Conservation (phyloP, 2,888 invertebrate genomes). For the Mesochorus sp. region DNA sequence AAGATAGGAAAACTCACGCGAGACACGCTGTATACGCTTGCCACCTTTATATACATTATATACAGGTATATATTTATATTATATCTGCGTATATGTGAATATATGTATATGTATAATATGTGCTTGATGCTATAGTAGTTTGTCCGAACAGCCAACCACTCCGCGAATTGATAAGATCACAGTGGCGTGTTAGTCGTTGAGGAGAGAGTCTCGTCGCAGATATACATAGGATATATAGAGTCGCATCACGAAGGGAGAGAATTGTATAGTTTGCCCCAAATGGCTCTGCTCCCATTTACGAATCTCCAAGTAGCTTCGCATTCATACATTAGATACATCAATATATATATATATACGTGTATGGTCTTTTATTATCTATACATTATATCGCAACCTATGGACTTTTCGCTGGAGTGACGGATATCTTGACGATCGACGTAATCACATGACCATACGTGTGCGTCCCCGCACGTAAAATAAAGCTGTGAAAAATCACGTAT, state of each 20-base stretch:
- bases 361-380: slow-evolving; percentile 6
- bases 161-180: slow-evolving; percentile 73
- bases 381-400: slow-evolving; percentile 23
- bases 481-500: background rate
- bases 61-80: background rate
- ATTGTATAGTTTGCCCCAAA: slow-evolving; percentile 74
- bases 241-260: slow-evolving; percentile 45
- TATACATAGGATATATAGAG: slow-evolving; percentile 53
- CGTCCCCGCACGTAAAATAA: background rate
- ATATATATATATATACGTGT: no score
- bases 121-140: slow-evolving; percentile 36
- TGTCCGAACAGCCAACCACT: slow-evolving; percentile 27
- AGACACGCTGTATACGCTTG: slow-evolving; percentile 20
- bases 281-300: slow-evolving; percentile 73
- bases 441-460: slow-evolving; percentile 46
- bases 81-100: background rate
- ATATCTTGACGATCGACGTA: slow-evolving; percentile 57
- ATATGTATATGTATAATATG: slow-evolving; percentile 1
- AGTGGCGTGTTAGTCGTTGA: slow-evolving; percentile 73
- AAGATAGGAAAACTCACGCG: slow-evolving; percentile 40
- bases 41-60: slow-evolving; percentile 14
- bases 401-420: slow-evolving; percentile 20
- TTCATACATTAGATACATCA: slow-evolving; percentile 41
- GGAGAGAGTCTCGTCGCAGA: slow-evolving; percentile 60
- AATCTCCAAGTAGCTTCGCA: slow-evolving; percentile 62